Evolutionary conservation across 2,797 vertebrate species (phyloP), one percentile per base, ranked within the genome.

Genomic region (Catharus ustulatus): DNA sequence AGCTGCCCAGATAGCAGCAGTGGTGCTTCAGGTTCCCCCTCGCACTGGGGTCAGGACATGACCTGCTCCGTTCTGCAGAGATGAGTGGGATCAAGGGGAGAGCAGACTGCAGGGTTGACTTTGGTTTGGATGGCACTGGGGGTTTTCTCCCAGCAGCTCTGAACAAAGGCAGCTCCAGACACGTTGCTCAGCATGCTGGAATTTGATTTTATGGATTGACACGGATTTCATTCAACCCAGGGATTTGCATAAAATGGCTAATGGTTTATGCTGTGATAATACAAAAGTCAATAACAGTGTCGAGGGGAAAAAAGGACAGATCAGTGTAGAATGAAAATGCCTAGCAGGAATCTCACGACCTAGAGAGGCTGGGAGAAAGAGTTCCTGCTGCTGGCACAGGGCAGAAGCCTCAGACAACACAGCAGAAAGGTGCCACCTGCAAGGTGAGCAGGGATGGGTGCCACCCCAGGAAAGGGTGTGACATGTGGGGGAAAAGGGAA

Each of bases 171-270:
- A 55, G 49, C 68, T 89, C n/a, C 62, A 7, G 30, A 12, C 0
- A 2, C 3, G 3, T 42, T 1, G 3, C 72, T 76, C 1, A 2
- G 69, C 67, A 84, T 22, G 18, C 18, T 91, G 89, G 76, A 84
- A 88, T 95, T 88, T 69, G 79, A 86, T 96, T 94, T 94, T 84
- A 61, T 74, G 92, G 79, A 54, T 68, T 64, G 79, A 88, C 81
- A 88, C 0, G 5, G 83, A 86, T 93, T 90, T 81, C 69, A 84
- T 89, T 93, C 63, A 72, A 45, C 48, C 48, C 18, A 2, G 1
- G 29, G 80, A 86, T 95, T 86, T 95, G 73, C 87, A 86, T 94
- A 34, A 89, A 75, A 66, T 84, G 67, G 51, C 69, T 92, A 40
- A 71, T 86, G 82, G 82, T 73, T 95, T 83, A 59, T 84, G 89